These are phyloP conservation scores for Lycocorax pyrrhopterus DNA, from an alignment of 2,113 vertebrate species.

Conservation along the genomic window DNA sequence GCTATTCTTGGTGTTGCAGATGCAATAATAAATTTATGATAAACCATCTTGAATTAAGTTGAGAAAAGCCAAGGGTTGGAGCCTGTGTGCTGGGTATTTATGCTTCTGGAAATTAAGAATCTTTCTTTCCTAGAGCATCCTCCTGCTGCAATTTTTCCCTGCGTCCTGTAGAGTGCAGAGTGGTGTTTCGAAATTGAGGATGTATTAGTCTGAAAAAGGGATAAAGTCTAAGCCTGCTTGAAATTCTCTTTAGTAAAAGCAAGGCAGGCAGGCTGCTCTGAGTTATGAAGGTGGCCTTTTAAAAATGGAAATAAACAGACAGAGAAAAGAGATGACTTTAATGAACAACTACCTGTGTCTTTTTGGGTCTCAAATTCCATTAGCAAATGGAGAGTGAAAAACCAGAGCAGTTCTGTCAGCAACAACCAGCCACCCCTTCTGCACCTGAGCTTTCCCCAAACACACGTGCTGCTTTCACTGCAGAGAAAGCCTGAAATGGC, in stretches of 20 bases:
- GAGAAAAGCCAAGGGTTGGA: neutral
- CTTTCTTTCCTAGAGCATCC: neutral
- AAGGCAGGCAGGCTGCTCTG: slow-evolving; percentile 18
- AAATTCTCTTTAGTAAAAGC: slow-evolving; percentile 34
- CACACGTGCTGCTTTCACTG: neutral
- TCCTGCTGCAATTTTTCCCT: neutral
- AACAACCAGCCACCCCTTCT: neutral
- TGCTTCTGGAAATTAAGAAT: neutral
- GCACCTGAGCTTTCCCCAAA: neutral
- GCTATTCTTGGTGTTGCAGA: neutral
- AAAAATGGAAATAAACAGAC: slow-evolving; percentile 63
- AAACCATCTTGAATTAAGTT: neutral
- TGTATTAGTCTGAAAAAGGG: neutral
- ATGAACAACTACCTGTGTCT: neutral
- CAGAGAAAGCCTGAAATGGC: neutral
- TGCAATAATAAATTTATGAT: neutral
- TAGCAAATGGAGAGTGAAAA: slow-evolving; percentile 16
- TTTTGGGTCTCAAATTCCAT: slow-evolving; percentile 20
- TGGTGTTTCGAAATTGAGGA: slow-evolving; percentile 52
- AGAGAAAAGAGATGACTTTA: slow-evolving; percentile 36
- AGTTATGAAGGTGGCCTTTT: slow-evolving; percentile 67
- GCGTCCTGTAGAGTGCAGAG: slow-evolving; percentile 62
- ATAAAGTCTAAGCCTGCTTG: slow-evolving; percentile 22
- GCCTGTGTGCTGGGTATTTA: neutral
- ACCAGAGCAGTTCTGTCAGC: neutral